Evolutionary conservation across 2,113 vertebrate genomes (phyloP).

Genomic region (Acrocephalus arundinaceus): DNA sequence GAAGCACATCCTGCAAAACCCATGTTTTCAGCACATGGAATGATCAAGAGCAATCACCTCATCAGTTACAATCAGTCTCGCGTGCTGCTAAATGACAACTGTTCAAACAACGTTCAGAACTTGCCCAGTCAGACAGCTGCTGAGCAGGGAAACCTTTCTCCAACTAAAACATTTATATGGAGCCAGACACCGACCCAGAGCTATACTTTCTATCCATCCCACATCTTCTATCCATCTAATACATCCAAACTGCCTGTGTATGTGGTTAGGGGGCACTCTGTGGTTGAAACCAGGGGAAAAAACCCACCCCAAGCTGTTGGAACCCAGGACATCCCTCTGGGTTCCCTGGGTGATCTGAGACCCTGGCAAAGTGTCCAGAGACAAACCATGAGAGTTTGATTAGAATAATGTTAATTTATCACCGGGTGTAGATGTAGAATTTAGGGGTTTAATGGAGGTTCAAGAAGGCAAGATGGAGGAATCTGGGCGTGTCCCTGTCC

Average conservation of each 20-base stretch:
- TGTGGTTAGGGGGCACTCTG: fast-evolving
- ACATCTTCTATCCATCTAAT: fast-evolving
- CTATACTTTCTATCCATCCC: background rate
- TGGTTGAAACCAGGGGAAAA: background rate
- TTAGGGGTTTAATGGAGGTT: too few relatives aligned
- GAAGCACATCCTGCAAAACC: background rate
- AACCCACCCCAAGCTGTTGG: background rate
- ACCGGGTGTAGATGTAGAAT: too few relatives aligned
- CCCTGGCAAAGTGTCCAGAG: too few relatives aligned
- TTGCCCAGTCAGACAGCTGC: background rate
- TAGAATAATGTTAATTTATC: too few relatives aligned
- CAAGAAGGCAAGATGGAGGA: too few relatives aligned
- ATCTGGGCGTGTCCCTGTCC: too few relatives aligned
- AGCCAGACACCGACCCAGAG: background rate
- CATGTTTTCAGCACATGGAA: background rate
- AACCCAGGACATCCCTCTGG: too few relatives aligned
- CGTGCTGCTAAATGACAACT: background rate
- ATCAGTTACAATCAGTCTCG: background rate
- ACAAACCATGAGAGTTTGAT: too few relatives aligned
- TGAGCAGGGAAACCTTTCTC: background rate
- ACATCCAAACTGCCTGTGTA: background rate
- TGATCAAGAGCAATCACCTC: background rate
- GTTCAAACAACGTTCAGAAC: background rate
- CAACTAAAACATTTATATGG: background rate
- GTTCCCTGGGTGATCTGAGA: too few relatives aligned